Base-by-base conservation (phyloP, 2,113 vertebrate genomes). In the Zosterops borbonicus region DNA sequence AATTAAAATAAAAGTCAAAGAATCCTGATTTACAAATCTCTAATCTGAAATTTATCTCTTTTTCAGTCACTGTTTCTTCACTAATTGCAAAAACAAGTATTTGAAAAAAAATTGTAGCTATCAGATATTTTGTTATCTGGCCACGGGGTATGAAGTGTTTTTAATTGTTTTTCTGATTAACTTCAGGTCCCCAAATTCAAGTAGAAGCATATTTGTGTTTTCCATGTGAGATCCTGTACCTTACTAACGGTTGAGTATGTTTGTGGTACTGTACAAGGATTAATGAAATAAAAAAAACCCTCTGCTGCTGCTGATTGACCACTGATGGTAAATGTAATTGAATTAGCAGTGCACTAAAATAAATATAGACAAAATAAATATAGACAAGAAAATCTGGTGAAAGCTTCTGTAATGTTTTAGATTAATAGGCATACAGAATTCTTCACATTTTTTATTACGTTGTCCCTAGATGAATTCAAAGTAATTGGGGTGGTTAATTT, bases 401-500 rank as follows among this genome's bases (percentile, higher is more conserved):
- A 98, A 98, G 98, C 97, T 97, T 98, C 98, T 98, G 98, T 98
- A 98, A 98, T 98, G 98, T 98, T 98, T 98, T 98, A 98, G 97
- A 98, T 98, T 98, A 98, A 98, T 98, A 98, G 94, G 98, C 97
- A 98, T 98, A 98, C 98, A 97, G 98, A 99, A 98, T 99, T 99
- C 98, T 98, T 98, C 98, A 95, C 98, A 96, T 98, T 99, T 99
- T 99, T 98, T 98, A 98, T 99, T 99, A 98, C 96, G 97, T 98
- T 97, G 96, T 98, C 99, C 99, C 99, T 99, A 99, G 99, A 99
- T 99, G 99, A 99, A 99, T 99, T 98, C 98, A 99, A 98, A 99
- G 99, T 99, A 99, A 99, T 99, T 99, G 99, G 99, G 99, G 99
- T 99, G 99, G 99, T 99, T 99, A 99, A 99, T 99, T 98, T 99